These are phyloP conservation scores for Atractosteus spatula DNA, from an alignment of 2,113 vertebrate genomes.

Conservation along the genomic window DNA sequence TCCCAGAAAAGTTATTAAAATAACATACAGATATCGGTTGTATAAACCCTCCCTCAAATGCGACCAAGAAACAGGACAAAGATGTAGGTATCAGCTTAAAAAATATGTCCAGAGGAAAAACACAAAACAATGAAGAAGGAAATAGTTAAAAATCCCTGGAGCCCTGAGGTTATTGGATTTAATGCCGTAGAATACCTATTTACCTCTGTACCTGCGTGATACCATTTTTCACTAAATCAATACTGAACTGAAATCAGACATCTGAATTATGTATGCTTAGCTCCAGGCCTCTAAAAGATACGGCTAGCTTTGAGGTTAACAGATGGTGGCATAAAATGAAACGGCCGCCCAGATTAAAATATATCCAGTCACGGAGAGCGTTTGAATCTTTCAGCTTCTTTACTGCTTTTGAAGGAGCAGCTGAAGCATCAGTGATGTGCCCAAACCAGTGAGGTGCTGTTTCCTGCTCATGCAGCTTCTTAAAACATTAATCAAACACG, in stretches of 20 bases:
- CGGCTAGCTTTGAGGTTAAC: slow-evolving; percentile 61
- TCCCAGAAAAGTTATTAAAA: background rate
- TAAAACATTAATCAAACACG: too few relatives aligned
- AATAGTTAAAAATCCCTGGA: slow-evolving; percentile 5
- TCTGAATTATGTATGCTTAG: slow-evolving; percentile 52
- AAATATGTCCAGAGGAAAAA: slow-evolving; percentile 19
- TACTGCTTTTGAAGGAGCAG: slow-evolving; percentile 45
- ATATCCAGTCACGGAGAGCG: slow-evolving; percentile 51
- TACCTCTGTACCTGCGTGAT: slow-evolving; percentile 23
- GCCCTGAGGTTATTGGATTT: slow-evolving; percentile 26
- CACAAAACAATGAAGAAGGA: slow-evolving; percentile 19
- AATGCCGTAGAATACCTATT: slow-evolving; percentile 19
- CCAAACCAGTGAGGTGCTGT: background rate
- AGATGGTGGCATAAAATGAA: slow-evolving; percentile 67
- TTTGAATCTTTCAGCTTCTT: slow-evolving; percentile 55
- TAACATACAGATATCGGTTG: background rate
- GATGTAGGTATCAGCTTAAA: background rate
- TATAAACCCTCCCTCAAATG: background rate
- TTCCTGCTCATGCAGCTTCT: too few relatives aligned
- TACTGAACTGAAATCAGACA: slow-evolving; percentile 48
- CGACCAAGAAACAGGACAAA: background rate
- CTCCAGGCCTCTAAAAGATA: slow-evolving; percentile 46
- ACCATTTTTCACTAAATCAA: slow-evolving; percentile 35
- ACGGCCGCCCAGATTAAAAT: slow-evolving; percentile 59
- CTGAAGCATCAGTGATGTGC: slow-evolving; percentile 32